Base-by-base conservation (phyloP, 2,113 vertebrate species). In the Podarcis raffonei region DNA sequence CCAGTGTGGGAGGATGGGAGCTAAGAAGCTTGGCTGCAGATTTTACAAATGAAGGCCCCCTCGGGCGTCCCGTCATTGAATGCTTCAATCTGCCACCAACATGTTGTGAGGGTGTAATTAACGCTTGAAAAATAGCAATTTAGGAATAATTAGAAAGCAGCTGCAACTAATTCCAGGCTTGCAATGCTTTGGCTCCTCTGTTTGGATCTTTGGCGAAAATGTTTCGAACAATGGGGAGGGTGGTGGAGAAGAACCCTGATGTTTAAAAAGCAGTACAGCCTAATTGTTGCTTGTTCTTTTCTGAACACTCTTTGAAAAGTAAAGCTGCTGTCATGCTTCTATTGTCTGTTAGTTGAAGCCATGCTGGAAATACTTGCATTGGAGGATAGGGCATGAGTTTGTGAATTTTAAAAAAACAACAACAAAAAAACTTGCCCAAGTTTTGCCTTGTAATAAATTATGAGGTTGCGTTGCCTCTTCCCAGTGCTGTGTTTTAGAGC, bases 71-170 rank as follows among this genome's bases (percentile, higher is more conserved):
- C 25, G 4, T 82, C 79, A 42, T 48, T 74, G 71, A 42, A 62
- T 23, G 48, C 57, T 9, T 81, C 53, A 37, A 87, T 87, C 68
- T 87, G 32, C 69, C 35, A 87, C 79, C 35, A 87, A 72, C 62
- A 68, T 69, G 74, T 84, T 59, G 5, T 7, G 6, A 69, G n/a
- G n/a, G 39, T 89, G 81, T 69, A 83, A 78, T 89, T 78, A 89
- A 37, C 0, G 8, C 66, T 48, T 48, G 39, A 13, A 37, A 84
- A 89, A 89, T 69, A 84, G 74, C 39, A 78, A 84, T 84, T 84
- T 81, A 89, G 39, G 62, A 89, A 84, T 78, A 84, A 89, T 84
- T 84, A 89, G 72, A 78, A 78, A 83, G 72, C 87, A 84, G 81
- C 74, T 84, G 74, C 81, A 57, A 30, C 59, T 23, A 89, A 53